These are phyloP conservation scores for Pelecanoides urinatrix DNA, from an alignment of 2,113 vertebrate genomes.

Conservation along the genomic window DNA sequence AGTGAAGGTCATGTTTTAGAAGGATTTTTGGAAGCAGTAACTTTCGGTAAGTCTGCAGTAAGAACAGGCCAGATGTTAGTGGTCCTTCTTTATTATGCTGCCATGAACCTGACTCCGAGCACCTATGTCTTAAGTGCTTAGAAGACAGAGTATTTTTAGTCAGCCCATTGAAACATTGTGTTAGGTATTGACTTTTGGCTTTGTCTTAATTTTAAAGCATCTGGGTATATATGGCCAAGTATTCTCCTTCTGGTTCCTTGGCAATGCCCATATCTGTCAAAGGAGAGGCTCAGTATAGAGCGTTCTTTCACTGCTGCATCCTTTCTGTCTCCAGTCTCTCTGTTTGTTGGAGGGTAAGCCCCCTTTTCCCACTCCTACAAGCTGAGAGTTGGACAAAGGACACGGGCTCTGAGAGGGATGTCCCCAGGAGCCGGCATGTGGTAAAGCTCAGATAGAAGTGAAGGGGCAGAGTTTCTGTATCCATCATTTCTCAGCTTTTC, in stretches of 20 bases:
- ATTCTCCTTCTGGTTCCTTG: not conserved
- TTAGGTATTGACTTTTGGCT: not conserved
- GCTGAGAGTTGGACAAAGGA: not conserved
- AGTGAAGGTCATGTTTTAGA: not conserved
- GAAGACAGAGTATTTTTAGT: not conserved
- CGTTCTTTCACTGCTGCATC: not conserved
- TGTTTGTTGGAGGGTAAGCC: not conserved
- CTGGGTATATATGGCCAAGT: not conserved
- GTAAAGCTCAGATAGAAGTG: not conserved
- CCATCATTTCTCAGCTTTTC: not conserved
- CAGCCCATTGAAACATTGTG: not conserved
- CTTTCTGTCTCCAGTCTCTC: not conserved
- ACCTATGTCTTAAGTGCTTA: not conserved
- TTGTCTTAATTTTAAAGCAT: not conserved
- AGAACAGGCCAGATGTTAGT: not conserved
- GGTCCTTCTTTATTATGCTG: not conserved
- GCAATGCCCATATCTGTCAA: not conserved
- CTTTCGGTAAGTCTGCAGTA: not conserved
- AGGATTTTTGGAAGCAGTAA: not conserved
- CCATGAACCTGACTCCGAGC: not conserved
- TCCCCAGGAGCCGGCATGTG: not conserved
- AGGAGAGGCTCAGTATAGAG: not conserved
- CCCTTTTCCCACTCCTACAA: not conserved
- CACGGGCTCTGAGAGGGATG: not conserved
- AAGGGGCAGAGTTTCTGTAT: not conserved